Percentiles rank a stretch among this genome's conserved stretches.
phyloP scores from a whole-genome alignment of 2,113 vertebrate species.

The Bagarius yarrelli region DNA sequence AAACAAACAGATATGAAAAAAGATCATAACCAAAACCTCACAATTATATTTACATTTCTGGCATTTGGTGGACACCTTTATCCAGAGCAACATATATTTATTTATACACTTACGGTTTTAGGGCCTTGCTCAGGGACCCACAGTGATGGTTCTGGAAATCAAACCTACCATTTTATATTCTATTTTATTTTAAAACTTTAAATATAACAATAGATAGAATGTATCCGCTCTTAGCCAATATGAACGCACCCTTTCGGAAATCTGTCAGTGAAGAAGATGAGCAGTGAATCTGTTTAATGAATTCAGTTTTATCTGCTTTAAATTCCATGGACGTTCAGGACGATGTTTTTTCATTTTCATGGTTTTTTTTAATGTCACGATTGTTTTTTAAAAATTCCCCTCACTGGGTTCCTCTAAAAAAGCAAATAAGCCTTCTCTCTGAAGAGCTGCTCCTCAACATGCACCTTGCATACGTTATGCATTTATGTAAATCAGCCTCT shows the following conservation, averaged over 20 bases:
- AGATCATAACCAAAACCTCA: no score
- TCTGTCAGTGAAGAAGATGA: background rate
- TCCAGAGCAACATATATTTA: no score
- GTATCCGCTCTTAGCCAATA: background rate
- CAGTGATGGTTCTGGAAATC: no score
- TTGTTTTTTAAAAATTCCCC: background rate
- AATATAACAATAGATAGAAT: no score
- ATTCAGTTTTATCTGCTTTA: background rate
- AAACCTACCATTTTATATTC: no score
- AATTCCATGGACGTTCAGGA: background rate
- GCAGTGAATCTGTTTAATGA: background rate
- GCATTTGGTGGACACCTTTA: no score
- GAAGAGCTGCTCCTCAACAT: conserved; percentile 61
- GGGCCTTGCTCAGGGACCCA: no score
- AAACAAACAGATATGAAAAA: no score
- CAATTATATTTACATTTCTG: no score
- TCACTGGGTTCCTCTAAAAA: conserved; percentile 17
- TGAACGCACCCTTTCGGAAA: background rate
- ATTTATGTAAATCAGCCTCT: conserved; percentile 67
- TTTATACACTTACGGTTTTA: no score
- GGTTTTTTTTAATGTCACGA: background rate
- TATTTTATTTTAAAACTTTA: no score
- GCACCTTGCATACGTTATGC: conserved; percentile 69
- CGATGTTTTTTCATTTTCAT: background rate
- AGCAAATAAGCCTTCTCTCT: conserved; percentile 62